Conservation (phyloP, 2,888 invertebrate species). For the Trichopoda pennipes region DNA sequence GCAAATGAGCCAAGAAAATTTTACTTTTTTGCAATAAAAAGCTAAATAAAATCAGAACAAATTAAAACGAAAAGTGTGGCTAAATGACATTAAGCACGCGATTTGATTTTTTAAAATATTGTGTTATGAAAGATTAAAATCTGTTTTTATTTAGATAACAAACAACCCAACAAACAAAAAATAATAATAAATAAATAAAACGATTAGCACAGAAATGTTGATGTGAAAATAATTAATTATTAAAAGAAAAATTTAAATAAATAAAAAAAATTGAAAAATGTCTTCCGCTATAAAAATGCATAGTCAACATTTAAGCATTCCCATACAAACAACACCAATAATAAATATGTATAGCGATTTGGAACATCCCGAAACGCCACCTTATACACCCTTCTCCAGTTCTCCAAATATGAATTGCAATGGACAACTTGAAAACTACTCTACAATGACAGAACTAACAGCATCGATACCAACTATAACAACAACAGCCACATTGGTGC, state of each 20-base stretch:
- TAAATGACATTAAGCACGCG: conserved; percentile 65
- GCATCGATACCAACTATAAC: conserved; percentile 56
- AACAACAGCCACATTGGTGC: conserved; percentile 46
- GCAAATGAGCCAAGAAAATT: conserved; percentile 57
- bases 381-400: conserved; percentile 56
- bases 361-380: conserved; percentile 44
- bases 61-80: conserved; percentile 56
- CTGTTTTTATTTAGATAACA: not conserved
- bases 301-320: conserved; percentile 70
- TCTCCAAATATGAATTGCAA: conserved; percentile 26
- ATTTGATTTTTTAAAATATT: conserved; percentile 27
- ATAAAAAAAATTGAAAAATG: conserved; percentile 66
- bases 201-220: not conserved
- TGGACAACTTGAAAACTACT: conserved; percentile 42
- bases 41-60: conserved; percentile 18
- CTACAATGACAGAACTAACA: conserved; percentile 43
- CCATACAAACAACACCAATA: conserved; percentile 57
- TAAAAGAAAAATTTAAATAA: conserved; percentile 8
- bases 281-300: conserved; percentile 74
- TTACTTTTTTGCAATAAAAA: conserved; percentile 23
- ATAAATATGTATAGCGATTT: conserved; percentile 65
- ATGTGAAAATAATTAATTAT: not conserved
- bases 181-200: conserved; percentile 8
- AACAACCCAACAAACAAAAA: conserved; percentile 10
- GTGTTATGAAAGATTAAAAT: conserved; percentile 52